Conservation (phyloP, 2,888 invertebrate genomes). For the Mimachlamys varia region DNA sequence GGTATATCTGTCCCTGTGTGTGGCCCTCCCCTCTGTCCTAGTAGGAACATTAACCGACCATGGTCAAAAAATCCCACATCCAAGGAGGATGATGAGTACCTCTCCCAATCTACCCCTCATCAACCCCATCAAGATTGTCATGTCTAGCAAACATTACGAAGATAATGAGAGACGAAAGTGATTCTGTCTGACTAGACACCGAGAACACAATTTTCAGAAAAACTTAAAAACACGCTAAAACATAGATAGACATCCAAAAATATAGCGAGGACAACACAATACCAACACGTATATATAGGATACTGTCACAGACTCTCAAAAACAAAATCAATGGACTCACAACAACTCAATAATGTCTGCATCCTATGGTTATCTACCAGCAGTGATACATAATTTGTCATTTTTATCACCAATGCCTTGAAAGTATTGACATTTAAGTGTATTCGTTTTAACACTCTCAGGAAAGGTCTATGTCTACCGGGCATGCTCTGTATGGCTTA, state of each 20-base stretch:
- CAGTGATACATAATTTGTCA: background rate
- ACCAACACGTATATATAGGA: background rate
- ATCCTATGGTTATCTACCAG: background rate
- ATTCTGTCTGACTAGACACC: background rate
- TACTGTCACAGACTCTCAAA: background rate
- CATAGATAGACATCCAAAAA: background rate
- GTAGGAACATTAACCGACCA: background rate
- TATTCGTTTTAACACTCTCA: slow-evolving; percentile 6
- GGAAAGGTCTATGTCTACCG: background rate
- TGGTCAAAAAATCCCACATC: background rate
- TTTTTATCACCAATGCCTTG: slow-evolving; percentile 16
- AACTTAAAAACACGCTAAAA: background rate
- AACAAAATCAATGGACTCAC: background rate
- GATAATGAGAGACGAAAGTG: background rate
- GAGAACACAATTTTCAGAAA: background rate
- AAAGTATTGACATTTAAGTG: slow-evolving; percentile 6
- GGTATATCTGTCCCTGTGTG: background rate
- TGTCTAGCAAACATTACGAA: background rate
- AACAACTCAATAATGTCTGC: background rate
- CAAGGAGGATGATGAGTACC: background rate
- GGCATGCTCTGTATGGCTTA: background rate
- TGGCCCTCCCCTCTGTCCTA: background rate
- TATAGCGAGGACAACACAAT: background rate
- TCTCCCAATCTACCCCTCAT: background rate
- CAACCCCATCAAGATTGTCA: background rate